Conservation (phyloP, 2,888 invertebrate species). For the Balanococcus diminutus region DNA sequence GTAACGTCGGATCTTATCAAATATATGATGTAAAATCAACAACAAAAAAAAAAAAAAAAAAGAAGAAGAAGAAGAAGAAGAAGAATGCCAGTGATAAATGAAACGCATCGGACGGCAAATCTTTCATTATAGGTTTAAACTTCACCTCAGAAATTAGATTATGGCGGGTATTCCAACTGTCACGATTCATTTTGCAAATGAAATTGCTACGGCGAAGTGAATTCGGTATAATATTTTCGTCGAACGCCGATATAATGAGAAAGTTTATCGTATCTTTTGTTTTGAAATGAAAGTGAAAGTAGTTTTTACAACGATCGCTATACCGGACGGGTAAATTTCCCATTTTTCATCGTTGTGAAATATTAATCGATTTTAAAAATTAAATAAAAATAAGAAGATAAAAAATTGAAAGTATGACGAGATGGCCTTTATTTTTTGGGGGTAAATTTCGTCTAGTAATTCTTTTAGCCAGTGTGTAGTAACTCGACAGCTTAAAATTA, state of each 20-base stretch:
- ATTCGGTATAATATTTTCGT: not conserved
- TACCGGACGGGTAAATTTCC: too few relatives aligned
- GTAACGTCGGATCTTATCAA: too few relatives aligned
- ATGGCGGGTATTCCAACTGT: not conserved
- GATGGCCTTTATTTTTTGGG: not conserved
- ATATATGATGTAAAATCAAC: too few relatives aligned
- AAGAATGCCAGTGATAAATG: not conserved
- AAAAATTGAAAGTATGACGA: not conserved
- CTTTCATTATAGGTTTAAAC: not conserved
- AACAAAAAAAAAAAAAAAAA: too few relatives aligned
- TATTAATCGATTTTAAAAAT: not conserved
- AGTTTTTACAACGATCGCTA: not conserved
- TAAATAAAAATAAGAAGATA: not conserved
- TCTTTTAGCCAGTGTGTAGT: not conserved
- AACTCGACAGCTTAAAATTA: not conserved
- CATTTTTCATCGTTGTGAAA: too few relatives aligned
- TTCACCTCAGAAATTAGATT: not conserved
- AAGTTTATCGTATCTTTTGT: not conserved
- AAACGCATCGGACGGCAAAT: not conserved
- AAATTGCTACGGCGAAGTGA: not conserved
- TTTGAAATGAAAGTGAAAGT: not conserved
- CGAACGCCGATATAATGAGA: not conserved
- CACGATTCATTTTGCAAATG: not conserved
- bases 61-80: too few relatives aligned
- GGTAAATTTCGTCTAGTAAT: not conserved